Evolutionary conservation across 1,140 invertebrate species (phyloP), one percentile per base, ranked within the genome.

Genomic region (Homarus americanus): DNA sequence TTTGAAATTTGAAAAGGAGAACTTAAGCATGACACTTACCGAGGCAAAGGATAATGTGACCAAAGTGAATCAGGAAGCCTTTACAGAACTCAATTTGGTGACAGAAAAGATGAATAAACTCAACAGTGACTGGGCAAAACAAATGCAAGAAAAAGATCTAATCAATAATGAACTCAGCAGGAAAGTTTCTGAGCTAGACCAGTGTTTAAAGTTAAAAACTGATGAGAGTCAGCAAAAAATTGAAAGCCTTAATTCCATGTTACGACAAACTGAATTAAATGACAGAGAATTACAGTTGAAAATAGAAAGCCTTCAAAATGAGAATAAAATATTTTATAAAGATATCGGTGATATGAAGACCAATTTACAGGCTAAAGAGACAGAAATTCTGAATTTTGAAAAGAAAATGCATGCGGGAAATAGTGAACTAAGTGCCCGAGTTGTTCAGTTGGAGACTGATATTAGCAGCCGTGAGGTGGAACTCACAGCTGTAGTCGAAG

Each of bases 31-130:
- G 17, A 69, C 83, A 58, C 44, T 90, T n/a, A 36, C 58, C 5
- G 24, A 63, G 24, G 75, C 87, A 32, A 82, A 90, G 36, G 69
- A 58, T 49, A 90, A 24, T 9, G 63, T 73, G 36, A 36, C 34
- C 17, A 49, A 28, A n/a, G 32, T 63, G 1, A 90, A 41, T 40
- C 28, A 83, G 17, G n/a, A 83, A 76, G 80, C 80, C 7, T 41
- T 83, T 75, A 38, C 76, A 17, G 87, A 83, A 44, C 63, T 89
- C n/a, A 82, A 17, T 15, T 2, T 49, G 28, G 58, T 82, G 15
- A 89, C 36, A 15, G 79, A 82, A 66, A 89, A 89, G 53, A 89
- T 89, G 87, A 79, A 89, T 28, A 80, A 32, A 38, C 80, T 89
- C 2, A 82, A 89, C 24, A 82, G 41, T 63, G 66, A 82, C 1